These are phyloP conservation scores for Petromus typicus DNA, from an alignment of 2,113 vertebrate species.

Conservation along the genomic window DNA sequence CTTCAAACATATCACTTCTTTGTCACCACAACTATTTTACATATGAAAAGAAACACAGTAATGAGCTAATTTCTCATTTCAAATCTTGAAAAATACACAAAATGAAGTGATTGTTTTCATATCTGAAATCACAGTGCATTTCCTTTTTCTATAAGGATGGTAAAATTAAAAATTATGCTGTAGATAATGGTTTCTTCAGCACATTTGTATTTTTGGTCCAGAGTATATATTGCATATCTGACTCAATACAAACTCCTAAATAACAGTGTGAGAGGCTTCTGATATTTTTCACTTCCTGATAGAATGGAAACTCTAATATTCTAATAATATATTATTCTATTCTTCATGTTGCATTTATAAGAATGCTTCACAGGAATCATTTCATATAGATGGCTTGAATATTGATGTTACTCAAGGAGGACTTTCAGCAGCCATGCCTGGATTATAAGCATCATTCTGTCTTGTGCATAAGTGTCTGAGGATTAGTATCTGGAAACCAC, in stretches of 20 bases:
- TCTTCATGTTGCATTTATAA: conserved; percentile 57
- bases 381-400: conserved; percentile 66
- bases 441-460: conserved; percentile 69
- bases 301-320: conserved; percentile 51
- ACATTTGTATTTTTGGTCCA: conserved; percentile 17
- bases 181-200: conserved; percentile 21
- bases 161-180: conserved; percentile 33
- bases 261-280: conserved; percentile 14
- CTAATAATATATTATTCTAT: conserved; percentile 62
- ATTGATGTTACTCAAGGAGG: conserved; percentile 62
- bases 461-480: conserved; percentile 64
- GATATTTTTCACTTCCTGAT: conserved; percentile 61
- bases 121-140: conserved; percentile 7
- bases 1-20: conserved; percentile 32
- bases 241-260: conserved; percentile 52
- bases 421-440: conserved; percentile 56
- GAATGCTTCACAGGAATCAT: conserved; percentile 56
- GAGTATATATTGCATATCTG: conserved; percentile 25
- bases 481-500: conserved; percentile 66
- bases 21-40: not conserved
- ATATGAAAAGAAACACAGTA: conserved; percentile 24
- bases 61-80: not conserved
- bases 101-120: conserved; percentile 48
- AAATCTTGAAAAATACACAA: conserved; percentile 37
- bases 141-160: not conserved